Conservation (phyloP, 2,113 vertebrate genomes). For the Epinephelus fuscoguttatus region DNA sequence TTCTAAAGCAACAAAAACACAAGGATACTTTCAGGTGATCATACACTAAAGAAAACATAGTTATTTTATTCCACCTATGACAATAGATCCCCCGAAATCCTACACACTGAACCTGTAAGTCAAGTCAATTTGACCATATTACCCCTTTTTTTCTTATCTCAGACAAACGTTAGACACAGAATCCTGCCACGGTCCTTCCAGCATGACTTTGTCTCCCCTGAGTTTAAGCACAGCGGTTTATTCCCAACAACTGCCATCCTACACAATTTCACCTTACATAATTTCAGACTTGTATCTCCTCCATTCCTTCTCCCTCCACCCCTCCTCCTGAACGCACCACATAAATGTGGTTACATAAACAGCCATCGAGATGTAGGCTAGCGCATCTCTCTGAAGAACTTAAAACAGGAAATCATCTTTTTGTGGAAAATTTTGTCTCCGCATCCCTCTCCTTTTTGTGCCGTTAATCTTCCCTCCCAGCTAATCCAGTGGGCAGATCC, state of each 20-base stretch:
- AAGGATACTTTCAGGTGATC: too few species aligned
- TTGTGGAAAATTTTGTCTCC: slow-evolving; percentile 49
- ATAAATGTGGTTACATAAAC: slow-evolving; percentile 69
- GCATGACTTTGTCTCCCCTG: slow-evolving; percentile 19
- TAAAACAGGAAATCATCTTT: slow-evolving; percentile 64
- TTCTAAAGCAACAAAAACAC: too few species aligned
- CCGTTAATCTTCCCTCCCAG: slow-evolving; percentile 82
- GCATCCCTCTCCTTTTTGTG: slow-evolving; percentile 61
- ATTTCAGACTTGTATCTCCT: slow-evolving; percentile 44
- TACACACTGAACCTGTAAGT: slow-evolving; percentile 22
- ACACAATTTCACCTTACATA: slow-evolving; percentile 56
- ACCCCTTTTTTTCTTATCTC: neutral
- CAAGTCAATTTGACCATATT: neutral
- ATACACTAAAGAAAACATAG: too few species aligned
- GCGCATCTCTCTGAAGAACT: slow-evolving; percentile 64
- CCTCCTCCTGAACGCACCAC: slow-evolving; percentile 19
- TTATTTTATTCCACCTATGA: too few species aligned
- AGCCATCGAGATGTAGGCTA: slow-evolving; percentile 54
- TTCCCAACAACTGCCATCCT: slow-evolving; percentile 36
- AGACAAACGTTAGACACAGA: neutral
- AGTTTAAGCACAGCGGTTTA: slow-evolving; percentile 22
- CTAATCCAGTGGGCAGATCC: slow-evolving; percentile 84
- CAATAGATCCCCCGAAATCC: too few species aligned
- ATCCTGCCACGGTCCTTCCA: slow-evolving; percentile 12
- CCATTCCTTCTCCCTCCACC: neutral